Evolutionary conservation across 30 jellyfish, hydroid and myxozoan genomes (phyloP), one percentile per base, ranked within the genome.

Genomic region (Chironex yamaguchii): DNA sequence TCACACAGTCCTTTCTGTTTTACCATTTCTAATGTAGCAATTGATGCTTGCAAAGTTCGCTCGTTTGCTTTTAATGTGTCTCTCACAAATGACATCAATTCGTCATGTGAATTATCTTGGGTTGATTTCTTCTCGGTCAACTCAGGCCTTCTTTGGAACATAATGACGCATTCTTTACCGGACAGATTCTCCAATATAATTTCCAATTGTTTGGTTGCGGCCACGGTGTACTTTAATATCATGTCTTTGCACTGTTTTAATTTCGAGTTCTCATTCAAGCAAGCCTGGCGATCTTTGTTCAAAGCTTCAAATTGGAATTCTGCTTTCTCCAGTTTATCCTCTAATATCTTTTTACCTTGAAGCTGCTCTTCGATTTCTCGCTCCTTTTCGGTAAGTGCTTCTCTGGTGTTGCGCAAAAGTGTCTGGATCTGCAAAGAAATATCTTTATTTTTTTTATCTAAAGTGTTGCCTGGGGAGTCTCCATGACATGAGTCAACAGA

Each of bases 41-140:
- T 89, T 27, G 97, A 96, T 23, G 89, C 71, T 67, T 92, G 85
- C 95, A 92, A 72, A 1, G 96, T 89, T 87, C 48, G 79, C 51
- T 84, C 93, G 51, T 92, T 89, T 62, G 92, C 86, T 52, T 86
- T 73, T 42, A 76, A 80, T 32, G 98, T 68, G 33, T 73, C 96
- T 6, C 97, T 52, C n/a, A 86, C 96, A 28, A 71, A 77, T 3
- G 52, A 58, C 79, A 86, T 22, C n/a, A 87, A 28, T 42, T 76
- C 91, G n/a, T 88, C 96, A 34, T 67, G 67, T 33, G 96, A 78
- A 14, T 67, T 64, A 24, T 42, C 34, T 71, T 85, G 84, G 27
- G 70, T 32, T 27, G 58, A 49, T 34, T 21, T 35, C 31, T 85
- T 79, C 4, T 34, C 13, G 27, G 24, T 70, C 28, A 69, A 81